Percentiles rank a stretch among this genome's conserved stretches.
These are phyloP conservation scores for Graptemys geographica DNA, from an alignment of 2,797 vertebrate genomes.

Conservation along the genomic window DNA sequence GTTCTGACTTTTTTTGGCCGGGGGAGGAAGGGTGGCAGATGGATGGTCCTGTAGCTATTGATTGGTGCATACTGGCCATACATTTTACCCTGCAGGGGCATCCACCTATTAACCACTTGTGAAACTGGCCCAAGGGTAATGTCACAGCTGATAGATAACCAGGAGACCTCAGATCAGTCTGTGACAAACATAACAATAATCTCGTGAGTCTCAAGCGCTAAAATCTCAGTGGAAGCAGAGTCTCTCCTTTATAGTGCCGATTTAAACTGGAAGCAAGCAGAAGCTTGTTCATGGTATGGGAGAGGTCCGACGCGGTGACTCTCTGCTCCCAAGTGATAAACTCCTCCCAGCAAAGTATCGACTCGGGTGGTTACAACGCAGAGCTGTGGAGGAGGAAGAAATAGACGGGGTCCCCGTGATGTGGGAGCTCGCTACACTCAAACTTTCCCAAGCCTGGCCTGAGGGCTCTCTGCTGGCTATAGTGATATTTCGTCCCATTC, in stretches of 20 bases:
- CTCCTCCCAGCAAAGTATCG: slow-evolving; percentile 20
- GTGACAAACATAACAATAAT: neutral
- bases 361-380: slow-evolving; percentile 13
- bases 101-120: neutral
- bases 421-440: neutral
- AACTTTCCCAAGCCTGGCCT: neutral
- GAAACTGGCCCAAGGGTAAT: neutral
- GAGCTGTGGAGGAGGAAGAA: neutral
- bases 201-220: neutral
- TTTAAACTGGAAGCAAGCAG: slow-evolving; percentile 58
- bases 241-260: slow-evolving; percentile 6
- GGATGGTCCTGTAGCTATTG: neutral
- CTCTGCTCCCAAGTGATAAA: slow-evolving; percentile 60
- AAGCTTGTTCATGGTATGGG: neutral
- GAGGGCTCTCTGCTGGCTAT: neutral
- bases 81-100: neutral
- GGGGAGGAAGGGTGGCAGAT: neutral
- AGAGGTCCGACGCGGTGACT: slow-evolving; percentile 36
- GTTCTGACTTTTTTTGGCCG: neutral
- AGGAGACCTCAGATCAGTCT: neutral
- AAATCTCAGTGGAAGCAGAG: neutral
- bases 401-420: neutral
- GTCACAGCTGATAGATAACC: neutral
- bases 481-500: neutral
- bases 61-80: neutral